Conservation (phyloP, 2,797 vertebrate genomes). For the Amphiprion clarkii region DNA sequence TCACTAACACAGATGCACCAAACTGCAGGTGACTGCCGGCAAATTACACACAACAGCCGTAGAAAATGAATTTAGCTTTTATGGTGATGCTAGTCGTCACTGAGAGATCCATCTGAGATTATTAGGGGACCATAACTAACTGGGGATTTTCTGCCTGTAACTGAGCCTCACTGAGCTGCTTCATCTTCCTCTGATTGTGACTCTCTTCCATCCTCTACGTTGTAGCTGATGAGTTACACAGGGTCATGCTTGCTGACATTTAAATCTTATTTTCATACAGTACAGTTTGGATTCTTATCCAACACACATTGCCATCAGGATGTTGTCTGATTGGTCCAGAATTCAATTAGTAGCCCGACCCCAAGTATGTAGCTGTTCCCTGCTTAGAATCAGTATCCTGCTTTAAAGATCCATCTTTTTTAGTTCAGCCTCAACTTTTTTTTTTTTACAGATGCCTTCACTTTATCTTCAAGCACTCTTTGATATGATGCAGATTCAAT, state of each 20-base stretch:
- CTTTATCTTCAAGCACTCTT: too few species aligned
- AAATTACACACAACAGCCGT: conserved; percentile 31
- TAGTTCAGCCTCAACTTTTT: too few species aligned
- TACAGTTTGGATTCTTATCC: not conserved
- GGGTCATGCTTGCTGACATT: not conserved
- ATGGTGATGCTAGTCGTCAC: conserved; percentile 26
- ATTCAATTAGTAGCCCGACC: not conserved
- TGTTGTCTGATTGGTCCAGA: not conserved
- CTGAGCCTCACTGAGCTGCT: conserved; percentile 29
- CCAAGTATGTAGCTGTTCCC: not conserved
- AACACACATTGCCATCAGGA: too few species aligned
- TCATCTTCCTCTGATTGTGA: conserved; percentile 11
- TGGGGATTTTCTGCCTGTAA: conserved; percentile 30
- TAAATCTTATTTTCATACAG: not conserved
- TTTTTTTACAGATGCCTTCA: too few species aligned
- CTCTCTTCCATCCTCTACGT: conserved; percentile 8
- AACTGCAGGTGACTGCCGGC: conserved; percentile 37
- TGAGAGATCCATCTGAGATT: conserved; percentile 45
- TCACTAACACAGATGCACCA: conserved; percentile 20
- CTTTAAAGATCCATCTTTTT: too few species aligned
- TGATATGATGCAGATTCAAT: too few species aligned
- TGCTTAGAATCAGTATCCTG: too few species aligned
- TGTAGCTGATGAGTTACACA: not conserved
- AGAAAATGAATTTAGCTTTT: conserved; percentile 15
- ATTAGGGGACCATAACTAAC: conserved; percentile 21